Evolutionary conservation across 2,113 vertebrate genomes (phyloP).

Genomic region (Osmerus eperlanus): DNA sequence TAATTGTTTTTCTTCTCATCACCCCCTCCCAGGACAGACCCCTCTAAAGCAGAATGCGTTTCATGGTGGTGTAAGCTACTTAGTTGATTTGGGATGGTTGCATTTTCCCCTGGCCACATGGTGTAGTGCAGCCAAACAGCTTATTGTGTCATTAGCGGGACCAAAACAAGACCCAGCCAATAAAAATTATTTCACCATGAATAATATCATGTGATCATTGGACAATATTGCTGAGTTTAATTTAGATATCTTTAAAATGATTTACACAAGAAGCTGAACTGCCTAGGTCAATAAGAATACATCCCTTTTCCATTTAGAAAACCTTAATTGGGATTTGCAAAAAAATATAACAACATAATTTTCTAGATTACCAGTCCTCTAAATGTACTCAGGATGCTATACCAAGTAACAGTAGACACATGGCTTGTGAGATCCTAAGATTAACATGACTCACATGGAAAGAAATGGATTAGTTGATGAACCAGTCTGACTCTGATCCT

Average conservation of each 20-base stretch:
- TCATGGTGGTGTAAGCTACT: slow-evolving; percentile 59
- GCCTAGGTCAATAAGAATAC: not conserved
- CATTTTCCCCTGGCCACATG: slow-evolving; percentile 20
- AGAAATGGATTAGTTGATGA: slow-evolving; percentile 6
- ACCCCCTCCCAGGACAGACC: slow-evolving; percentile 39
- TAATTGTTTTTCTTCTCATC: slow-evolving; percentile 64
- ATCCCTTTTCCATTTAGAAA: not conserved
- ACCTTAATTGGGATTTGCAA: too few species aligned
- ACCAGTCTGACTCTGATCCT: not conserved
- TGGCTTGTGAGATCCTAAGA: not conserved
- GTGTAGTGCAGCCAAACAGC: not conserved
- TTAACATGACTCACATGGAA: not conserved
- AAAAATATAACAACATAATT: too few species aligned
- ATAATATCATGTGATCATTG: not conserved
- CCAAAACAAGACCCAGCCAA: slow-evolving; percentile 23
- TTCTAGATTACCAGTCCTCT: too few species aligned
- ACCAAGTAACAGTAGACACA: too few species aligned
- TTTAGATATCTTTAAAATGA: too few species aligned
- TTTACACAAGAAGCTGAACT: too few species aligned
- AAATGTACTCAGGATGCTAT: too few species aligned
- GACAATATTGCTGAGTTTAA: too few species aligned
- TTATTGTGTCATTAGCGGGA: slow-evolving; percentile 25
- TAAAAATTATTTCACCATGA: not conserved
- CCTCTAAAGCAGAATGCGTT: slow-evolving; percentile 44
- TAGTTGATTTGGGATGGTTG: slow-evolving; percentile 56